Base-by-base conservation (phyloP, 1,140 invertebrate genomes). In the Achroia grisella region DNA sequence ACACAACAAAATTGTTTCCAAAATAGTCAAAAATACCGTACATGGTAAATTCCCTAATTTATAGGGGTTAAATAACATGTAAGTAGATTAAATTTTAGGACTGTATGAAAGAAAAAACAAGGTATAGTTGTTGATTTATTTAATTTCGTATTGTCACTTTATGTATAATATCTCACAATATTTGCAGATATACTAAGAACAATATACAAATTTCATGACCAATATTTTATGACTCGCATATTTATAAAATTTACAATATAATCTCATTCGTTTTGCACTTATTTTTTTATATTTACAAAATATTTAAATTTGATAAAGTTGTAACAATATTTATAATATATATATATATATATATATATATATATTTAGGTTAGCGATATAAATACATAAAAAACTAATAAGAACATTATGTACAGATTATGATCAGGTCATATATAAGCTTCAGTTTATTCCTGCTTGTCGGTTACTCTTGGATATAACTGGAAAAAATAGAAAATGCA, bases 171-270 rank as follows among this genome's bases (percentile, higher is more conserved):
- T 70, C 73, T 81, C 77, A 80, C 80, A 81, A 76, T 76, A 76
- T 83, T 70, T 79, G 71, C 75, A 78, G 65, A 73, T 54, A 62
- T 56, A 54, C 73, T 79, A 79, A 71, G 63, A 62, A 73, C 68
- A 77, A 71, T 71, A 68, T 79, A 81, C 71, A 81, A 78, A 78
- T 57, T 62, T 51, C 56, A 65, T 73, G 67, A 77, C 65, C 69
- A 70, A 79, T 81, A 70, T 77, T 53, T 68, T 73, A 62, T 83
- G 77, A 84, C 80, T 81, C 66, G 61, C 56, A 51, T 84, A 80
- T 84, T 79, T 84, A 84, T 84, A 84, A 80, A 84, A 82, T 82
- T 71, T 82, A 82, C 77, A 84, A 80, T 82, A 81, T 84, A 84
- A 84, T 82, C 80, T 82, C 80, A 77, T 79, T 77, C 66, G 70